Percentiles rank a stretch among this genome's conserved stretches.
These are phyloP conservation scores for Hanleya hanleyi DNA, from an alignment of 2,888 invertebrate genomes.

Conservation along the genomic window DNA sequence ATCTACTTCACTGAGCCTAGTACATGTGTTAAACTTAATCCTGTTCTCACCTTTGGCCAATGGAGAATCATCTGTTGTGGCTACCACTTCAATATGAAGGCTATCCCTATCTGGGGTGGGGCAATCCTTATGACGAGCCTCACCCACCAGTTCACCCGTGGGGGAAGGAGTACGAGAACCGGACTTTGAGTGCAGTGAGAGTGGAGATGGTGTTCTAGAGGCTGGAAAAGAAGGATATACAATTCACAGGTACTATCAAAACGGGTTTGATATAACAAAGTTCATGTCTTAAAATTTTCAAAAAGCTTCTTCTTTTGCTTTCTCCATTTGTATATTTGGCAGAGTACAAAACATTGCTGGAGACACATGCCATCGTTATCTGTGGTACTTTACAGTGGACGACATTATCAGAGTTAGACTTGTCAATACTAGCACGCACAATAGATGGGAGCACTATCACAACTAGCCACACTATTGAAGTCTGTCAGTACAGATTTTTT, in stretches of 20 bases:
- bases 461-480: no score
- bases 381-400: neutral
- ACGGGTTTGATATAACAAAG: no score
- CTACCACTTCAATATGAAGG: conserved; percentile 68
- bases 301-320: no score
- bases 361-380: neutral
- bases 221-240: conserved; percentile 1
- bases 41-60: conserved; percentile 28
- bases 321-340: no score
- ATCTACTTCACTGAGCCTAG: no score
- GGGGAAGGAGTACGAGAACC: conserved; percentile 52
- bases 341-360: neutral
- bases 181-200: conserved; percentile 47
- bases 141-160: conserved; percentile 51
- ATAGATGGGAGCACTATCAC: no score
- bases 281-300: no score
- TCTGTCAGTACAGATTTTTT: no score
- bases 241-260: no score
- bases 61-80: conserved; percentile 44
- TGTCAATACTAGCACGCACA: no score
- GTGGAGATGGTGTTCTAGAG: conserved; percentile 57
- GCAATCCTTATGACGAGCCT: conserved; percentile 58
- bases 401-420: no score
- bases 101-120: conserved; percentile 70
- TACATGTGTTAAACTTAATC: no score